A percentile compares a stretch with the other conserved stretches of the same genome.
phyloP scores from a whole-genome alignment of 2,113 vertebrate species.

The Ameiurus melas region DNA sequence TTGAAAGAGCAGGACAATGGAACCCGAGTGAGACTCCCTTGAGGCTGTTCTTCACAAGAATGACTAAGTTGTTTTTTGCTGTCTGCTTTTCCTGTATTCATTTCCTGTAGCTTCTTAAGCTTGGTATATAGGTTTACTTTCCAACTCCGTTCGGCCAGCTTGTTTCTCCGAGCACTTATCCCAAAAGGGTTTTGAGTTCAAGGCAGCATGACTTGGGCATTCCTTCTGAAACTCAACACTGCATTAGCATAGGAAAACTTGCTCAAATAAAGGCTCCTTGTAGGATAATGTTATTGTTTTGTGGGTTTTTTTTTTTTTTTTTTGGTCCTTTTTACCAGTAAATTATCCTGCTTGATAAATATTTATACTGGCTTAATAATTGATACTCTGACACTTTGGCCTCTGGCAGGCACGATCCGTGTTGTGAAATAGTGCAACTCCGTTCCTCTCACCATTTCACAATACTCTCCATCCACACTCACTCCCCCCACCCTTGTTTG shows the following conservation, averaged over 20 bases:
- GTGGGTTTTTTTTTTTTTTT: not conserved
- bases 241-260: not conserved
- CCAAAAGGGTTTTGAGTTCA: not conserved
- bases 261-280: not conserved
- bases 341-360: not conserved
- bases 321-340: not conserved
- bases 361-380: conserved; percentile 26
- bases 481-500: conserved; percentile 28
- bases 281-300: not conserved
- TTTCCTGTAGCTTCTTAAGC: not conserved
- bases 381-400: not conserved
- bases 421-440: conserved; percentile 11
- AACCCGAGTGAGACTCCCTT: not conserved
- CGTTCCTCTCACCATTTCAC: not conserved
- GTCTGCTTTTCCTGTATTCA: not conserved
- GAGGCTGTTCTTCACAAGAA: not conserved
- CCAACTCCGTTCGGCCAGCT: not conserved
- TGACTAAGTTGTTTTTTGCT: not conserved
- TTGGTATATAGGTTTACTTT: not conserved
- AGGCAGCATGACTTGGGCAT: conserved; percentile 18
- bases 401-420: conserved; percentile 12
- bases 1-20: not conserved
- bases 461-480: conserved; percentile 19
- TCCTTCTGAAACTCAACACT: conserved; percentile 13
- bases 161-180: not conserved